phyloP scores from a whole-genome alignment of 2,888 invertebrate genomes.

The Bruchidius siliquastri region DNA sequence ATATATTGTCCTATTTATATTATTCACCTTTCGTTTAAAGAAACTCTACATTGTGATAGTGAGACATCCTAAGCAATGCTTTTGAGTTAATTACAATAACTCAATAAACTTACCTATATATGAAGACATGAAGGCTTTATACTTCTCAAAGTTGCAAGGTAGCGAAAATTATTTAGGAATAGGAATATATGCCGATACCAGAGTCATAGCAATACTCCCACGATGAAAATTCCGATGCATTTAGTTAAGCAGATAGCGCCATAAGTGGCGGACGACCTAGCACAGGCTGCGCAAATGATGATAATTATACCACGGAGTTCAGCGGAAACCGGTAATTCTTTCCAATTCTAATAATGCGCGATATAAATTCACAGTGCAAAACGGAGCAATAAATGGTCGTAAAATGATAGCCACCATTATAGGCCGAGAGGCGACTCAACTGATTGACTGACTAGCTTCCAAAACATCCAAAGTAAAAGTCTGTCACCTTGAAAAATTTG shows the following conservation, averaged over 20 bases:
- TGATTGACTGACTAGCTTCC: too few relatives aligned
- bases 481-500: too few relatives aligned
- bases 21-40: too few relatives aligned
- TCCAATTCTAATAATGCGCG: constrained; percentile 24
- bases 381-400: constrained; percentile 27
- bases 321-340: constrained; percentile 28
- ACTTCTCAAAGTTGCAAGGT: too few relatives aligned
- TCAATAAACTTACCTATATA: too few relatives aligned
- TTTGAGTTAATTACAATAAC: too few relatives aligned
- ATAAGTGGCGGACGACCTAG: background rate
- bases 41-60: too few relatives aligned
- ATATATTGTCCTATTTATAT: too few relatives aligned
- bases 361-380: constrained; percentile 21
- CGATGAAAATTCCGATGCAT: background rate
- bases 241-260: background rate
- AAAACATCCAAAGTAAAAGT: too few relatives aligned
- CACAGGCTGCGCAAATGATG: background rate
- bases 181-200: background rate
- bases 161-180: too few relatives aligned
- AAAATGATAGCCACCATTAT: constrained; percentile 22
- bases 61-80: too few relatives aligned
- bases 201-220: background rate
- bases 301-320: constrained; percentile 4
- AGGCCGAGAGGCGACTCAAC: background rate
- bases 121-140: too few relatives aligned